These are phyloP conservation scores for Discoglossus pictus DNA, from an alignment of 2,797 vertebrate genomes.

Conservation along the genomic window DNA sequence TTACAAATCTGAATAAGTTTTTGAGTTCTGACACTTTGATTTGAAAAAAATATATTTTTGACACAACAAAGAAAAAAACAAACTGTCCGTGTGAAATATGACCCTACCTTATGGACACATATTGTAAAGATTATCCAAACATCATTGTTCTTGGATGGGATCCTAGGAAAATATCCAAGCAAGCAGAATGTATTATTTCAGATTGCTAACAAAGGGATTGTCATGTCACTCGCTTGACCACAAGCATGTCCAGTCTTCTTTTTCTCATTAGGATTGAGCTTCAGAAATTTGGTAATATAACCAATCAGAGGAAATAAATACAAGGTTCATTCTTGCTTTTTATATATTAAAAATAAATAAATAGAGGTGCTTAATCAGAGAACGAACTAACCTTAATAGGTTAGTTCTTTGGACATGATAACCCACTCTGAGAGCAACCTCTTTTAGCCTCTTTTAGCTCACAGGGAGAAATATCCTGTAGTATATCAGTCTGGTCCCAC, in stretches of 20 bases:
- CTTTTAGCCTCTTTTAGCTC: too few species aligned
- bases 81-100: not conserved
- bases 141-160: not conserved
- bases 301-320: too few species aligned
- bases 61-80: not conserved
- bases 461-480: too few species aligned
- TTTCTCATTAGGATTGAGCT: not conserved
- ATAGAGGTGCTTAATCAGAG: too few species aligned
- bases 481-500: too few species aligned
- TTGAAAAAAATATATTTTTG: not conserved
- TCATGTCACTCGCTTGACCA: not conserved
- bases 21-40: not conserved
- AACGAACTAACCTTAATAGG: too few species aligned
- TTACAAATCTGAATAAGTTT: too few species aligned
- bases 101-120: not conserved
- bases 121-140: not conserved
- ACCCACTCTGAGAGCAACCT: too few species aligned
- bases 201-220: not conserved
- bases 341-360: too few species aligned
- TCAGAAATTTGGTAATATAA: too few species aligned
- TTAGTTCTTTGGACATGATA: too few species aligned
- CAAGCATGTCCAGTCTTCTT: not conserved
- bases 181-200: not conserved
- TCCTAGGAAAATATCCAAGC: conserved; percentile 11
- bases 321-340: too few species aligned